phyloP scores from a whole-genome alignment of 2,113 vertebrate genomes.

The Aspidoscelis tigris region DNA sequence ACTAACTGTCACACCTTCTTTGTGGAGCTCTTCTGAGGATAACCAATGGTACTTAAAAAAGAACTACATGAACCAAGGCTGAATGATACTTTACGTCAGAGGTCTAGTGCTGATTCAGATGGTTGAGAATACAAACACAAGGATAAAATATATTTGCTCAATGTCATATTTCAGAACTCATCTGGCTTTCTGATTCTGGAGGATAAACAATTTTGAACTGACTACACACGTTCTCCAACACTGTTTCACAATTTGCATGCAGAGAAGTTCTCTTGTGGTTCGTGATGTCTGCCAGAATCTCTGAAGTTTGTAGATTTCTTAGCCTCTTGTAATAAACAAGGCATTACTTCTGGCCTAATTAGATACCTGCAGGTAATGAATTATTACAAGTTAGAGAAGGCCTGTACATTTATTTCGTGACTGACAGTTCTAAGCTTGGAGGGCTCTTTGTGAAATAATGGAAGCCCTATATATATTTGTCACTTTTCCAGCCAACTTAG shows the following conservation, averaged over 20 bases:
- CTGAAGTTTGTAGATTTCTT: background rate
- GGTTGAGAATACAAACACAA: background rate
- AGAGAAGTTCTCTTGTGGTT: background rate
- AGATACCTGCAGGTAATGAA: background rate
- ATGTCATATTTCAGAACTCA: background rate
- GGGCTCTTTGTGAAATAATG: background rate
- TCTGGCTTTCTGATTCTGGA: background rate
- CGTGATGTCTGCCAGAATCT: background rate
- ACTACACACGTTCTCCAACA: background rate
- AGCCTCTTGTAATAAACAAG: background rate
- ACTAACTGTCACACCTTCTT: too few species aligned
- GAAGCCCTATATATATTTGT: background rate
- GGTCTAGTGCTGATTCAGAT: background rate
- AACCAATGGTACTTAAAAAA: too few species aligned
- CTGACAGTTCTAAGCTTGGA: conserved; percentile 15
- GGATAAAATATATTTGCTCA: background rate
- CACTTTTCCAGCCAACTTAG: background rate
- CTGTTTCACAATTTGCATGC: background rate
- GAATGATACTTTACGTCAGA: background rate
- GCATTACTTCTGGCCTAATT: conserved; percentile 21
- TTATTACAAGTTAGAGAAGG: conserved; percentile 1
- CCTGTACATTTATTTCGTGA: background rate
- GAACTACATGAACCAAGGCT: too few species aligned
- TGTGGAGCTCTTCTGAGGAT: too few species aligned
- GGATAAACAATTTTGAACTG: background rate